These are phyloP conservation scores for Aurelia aurita complex sp. Pacific DNA, from an alignment of 30 jellyfish, hydroid and myxozoan genomes.

Conservation along the genomic window DNA sequence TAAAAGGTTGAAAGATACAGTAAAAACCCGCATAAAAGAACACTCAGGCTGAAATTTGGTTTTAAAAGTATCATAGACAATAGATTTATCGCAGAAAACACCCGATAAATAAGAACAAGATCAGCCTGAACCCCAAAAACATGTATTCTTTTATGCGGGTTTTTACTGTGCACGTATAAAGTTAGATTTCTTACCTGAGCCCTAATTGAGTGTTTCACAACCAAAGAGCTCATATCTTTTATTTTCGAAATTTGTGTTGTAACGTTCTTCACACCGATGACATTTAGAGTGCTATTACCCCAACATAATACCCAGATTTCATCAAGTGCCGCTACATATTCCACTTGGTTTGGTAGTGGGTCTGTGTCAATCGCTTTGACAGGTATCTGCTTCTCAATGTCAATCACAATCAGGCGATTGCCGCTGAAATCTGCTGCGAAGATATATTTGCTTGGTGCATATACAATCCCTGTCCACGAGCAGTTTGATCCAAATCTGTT, in stretches of 20 bases:
- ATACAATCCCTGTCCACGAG: constrained; percentile 26
- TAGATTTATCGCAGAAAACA: too few relatives aligned
- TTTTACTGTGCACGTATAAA: too few relatives aligned
- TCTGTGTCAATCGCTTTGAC: constrained; percentile 41
- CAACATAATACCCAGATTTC: constrained; percentile 68
- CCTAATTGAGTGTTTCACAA: constrained; percentile 8
- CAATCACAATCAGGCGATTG: constrained; percentile 28
- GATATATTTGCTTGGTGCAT: neutral
- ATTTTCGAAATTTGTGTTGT: constrained; percentile 6
- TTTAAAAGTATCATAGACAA: too few relatives aligned
- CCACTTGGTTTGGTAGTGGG: constrained; percentile 39
- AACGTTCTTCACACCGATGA: constrained; percentile 27
- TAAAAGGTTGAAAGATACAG: too few relatives aligned
- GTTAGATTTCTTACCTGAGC: constrained; percentile 12
- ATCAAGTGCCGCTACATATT: constrained; percentile 39
- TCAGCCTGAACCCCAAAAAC: too few relatives aligned
- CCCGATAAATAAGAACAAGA: too few relatives aligned
- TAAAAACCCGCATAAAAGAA: too few relatives aligned
- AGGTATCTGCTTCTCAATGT: constrained; percentile 23
- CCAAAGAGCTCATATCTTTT: constrained; percentile 8
- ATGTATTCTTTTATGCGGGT: too few relatives aligned
- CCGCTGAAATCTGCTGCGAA: constrained; percentile 38
- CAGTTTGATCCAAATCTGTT: neutral
- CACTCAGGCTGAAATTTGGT: too few relatives aligned
- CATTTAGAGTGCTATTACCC: constrained; percentile 38